phyloP scores from a whole-genome alignment of 2,888 invertebrate genomes.

The Agriotes lineatus region DNA sequence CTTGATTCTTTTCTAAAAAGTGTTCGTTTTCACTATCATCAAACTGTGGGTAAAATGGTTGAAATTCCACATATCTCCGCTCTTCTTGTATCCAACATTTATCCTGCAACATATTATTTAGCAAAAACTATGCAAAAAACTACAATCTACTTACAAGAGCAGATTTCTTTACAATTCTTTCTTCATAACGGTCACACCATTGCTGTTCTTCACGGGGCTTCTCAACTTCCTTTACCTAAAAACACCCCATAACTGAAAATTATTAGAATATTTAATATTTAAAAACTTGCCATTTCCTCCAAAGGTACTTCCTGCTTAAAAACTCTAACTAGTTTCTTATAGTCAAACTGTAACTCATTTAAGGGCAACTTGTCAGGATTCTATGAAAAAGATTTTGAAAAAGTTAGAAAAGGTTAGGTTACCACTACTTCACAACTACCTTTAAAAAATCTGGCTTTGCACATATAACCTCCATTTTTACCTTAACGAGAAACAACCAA shows the following conservation, averaged over 20 bases:
- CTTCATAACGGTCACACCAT: slow-evolving; percentile 15
- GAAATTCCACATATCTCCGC: slow-evolving; percentile 53
- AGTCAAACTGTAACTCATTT: slow-evolving; percentile 64
- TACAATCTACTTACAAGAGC: slow-evolving; percentile 55
- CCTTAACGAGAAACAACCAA: no score
- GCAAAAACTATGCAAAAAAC: slow-evolving; percentile 2
- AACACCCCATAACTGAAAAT: neutral
- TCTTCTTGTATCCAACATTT: slow-evolving; percentile 57
- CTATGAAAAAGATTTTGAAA: slow-evolving; percentile 59
- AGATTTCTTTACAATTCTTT: slow-evolving; percentile 50
- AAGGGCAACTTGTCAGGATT: slow-evolving; percentile 73
- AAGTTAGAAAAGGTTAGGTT: slow-evolving; percentile 32
- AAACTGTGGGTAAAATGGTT: slow-evolving; percentile 57
- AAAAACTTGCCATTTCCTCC: neutral
- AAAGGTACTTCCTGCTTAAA: slow-evolving; percentile 41
- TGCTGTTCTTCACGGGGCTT: neutral
- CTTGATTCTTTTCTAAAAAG: slow-evolving; percentile 56
- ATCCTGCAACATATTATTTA: slow-evolving; percentile 43
- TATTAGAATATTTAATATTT: slow-evolving; percentile 8
- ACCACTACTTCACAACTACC: slow-evolving; percentile 11
- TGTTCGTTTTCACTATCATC: slow-evolving; percentile 55
- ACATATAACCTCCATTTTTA: slow-evolving; percentile 45
- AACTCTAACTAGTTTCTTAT: slow-evolving; percentile 51
- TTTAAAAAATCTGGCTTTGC: slow-evolving; percentile 53
- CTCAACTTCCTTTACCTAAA: neutral